Evolutionary conservation across 2,113 vertebrate genomes (phyloP), one percentile per base, ranked within the genome.

Genomic region (Ptyas mucosa): DNA sequence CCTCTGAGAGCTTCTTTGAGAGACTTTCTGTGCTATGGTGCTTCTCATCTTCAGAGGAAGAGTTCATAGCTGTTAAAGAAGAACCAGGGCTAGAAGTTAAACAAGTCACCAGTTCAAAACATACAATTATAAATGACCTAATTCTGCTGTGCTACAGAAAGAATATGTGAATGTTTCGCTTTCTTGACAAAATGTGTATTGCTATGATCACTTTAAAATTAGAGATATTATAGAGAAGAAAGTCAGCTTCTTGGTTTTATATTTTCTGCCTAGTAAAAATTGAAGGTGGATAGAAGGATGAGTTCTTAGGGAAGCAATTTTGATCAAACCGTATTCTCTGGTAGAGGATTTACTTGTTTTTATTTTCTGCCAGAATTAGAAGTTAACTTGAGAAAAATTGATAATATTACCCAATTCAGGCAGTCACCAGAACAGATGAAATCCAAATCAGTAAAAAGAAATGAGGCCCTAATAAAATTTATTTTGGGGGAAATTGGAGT

Each of bases 31-130:
- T 98, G 94, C 96, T 97, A 85, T 96, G 97, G 49, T 97, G 97
- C 93, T 96, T 96, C 91, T 99, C 98, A 93, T 99, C 98, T 94
- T 99, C 99, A 34, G 97, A 94, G 26, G 98, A 98, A 85, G 97
- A 97, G 94, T 96, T 98, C 97, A 98, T 95, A 0, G 99, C 99
- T 99, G 96, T 8, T 52, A 0, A 7, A 97, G 96, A 91, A 93
- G 0, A 93, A 14, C 54, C 90, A 94, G 90, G 93, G 91, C 21
- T 39, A 97, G 88, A 52, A 29, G 57, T 75, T 95, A 88, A 92
- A 53, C 0, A 93, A 95, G 61, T 75, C 18, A n/a, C 61, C 58
- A 75, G 92, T 91, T 88, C 24, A 29, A 43, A 4, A 75, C 3
- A n/a, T 24, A 34, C 18, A 87, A 55, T 20, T 94, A 58, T 5